Evolutionary conservation across 2,888 invertebrate genomes (phyloP).

Genomic region (Hypena proboscidalis): DNA sequence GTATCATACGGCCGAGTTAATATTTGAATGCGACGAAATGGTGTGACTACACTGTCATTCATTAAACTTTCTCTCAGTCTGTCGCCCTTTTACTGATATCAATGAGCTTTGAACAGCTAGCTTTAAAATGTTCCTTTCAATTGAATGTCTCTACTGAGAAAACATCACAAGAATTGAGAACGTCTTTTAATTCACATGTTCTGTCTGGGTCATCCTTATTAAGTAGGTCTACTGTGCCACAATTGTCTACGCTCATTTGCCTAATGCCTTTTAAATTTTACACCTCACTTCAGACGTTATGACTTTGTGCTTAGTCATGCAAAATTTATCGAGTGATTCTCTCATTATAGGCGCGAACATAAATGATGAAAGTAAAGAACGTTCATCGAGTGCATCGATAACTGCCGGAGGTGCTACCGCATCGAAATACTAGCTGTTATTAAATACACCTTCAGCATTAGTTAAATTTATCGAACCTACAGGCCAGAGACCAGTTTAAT

Average conservation of each 20-base stretch:
- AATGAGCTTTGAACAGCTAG: slow-evolving; percentile 51
- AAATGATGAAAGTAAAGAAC: slow-evolving; percentile 10
- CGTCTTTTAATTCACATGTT: slow-evolving; percentile 34
- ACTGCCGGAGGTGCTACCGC: slow-evolving; percentile 25
- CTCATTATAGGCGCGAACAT: slow-evolving; percentile 12
- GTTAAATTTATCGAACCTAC: slow-evolving; percentile 38
- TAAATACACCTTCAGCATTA: slow-evolving; percentile 38
- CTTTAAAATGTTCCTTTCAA: slow-evolving; percentile 44
- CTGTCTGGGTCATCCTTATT: slow-evolving; percentile 23
- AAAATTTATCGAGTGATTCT: slow-evolving; percentile 10
- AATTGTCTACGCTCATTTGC: slow-evolving; percentile 13
- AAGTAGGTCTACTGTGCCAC: slow-evolving; percentile 5
- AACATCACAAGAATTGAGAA: slow-evolving; percentile 34
- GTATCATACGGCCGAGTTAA: slow-evolving; percentile 46
- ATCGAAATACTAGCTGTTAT: slow-evolving; percentile 32
- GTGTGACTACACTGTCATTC: slow-evolving; percentile 52
- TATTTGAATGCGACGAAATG: slow-evolving; percentile 55
- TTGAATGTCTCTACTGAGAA: slow-evolving; percentile 43
- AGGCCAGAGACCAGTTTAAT: slow-evolving; percentile 47
- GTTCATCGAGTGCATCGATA: slow-evolving; percentile 12
- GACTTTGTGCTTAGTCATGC: slow-evolving; percentile 2
- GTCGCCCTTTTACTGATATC: slow-evolving; percentile 53
- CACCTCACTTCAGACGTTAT: slow-evolving; percentile 1
- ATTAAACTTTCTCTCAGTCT: slow-evolving; percentile 61
- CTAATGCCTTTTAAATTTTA: slow-evolving; percentile 14